Evolutionary conservation across 2,888 invertebrate genomes (phyloP), one percentile per base, ranked within the genome.

Genomic region (Dione juno): DNA sequence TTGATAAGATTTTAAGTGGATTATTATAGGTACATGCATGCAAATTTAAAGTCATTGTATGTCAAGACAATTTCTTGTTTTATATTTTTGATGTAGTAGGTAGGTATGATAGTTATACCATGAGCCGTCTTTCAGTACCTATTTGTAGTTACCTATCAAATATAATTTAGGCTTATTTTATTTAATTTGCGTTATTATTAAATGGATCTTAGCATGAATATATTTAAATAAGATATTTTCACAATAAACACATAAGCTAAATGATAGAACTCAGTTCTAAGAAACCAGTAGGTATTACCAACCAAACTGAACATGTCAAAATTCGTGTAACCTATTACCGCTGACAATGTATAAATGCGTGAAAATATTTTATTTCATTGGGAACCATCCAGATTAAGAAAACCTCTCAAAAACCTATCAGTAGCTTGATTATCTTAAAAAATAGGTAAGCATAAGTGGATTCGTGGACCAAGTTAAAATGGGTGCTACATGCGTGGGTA

Each of bases 401-500:
- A 72, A 70, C 10, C 74, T 53, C 66, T 67, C n/a, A 16, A 45
- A 70, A 40, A 16, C 14, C 57, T 19, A 58, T 54, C 58, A 61
- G 57, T 5, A 7, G 21, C 13, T 54, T 19, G 16, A 74, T 67
- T 67, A 53, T 67, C 70, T 66, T 54, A 28, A 48, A 61, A 45
- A 67, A 45, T 72, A 28, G 59, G 66, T 65, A 66, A 35, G 43
- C 35, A 43, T 71, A 70, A 71, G 66, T 65, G 66, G 66, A 19
- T 58, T 69, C 69, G 69, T 59, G 73, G 83, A 57, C 81, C 82
- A 76, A 54, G 50, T 73, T 80, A 80, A 14, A 75, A 53, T 82
- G 84, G 85, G 79, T 77, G 67, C 67, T 73, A 69, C 72, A 75
- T 76, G 77, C 78, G 76, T 77, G 76, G 79, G 78, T 84, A 83